phyloP scores from a whole-genome alignment of 2,888 invertebrate species.

The Thysanoteuthis rhombus region DNA sequence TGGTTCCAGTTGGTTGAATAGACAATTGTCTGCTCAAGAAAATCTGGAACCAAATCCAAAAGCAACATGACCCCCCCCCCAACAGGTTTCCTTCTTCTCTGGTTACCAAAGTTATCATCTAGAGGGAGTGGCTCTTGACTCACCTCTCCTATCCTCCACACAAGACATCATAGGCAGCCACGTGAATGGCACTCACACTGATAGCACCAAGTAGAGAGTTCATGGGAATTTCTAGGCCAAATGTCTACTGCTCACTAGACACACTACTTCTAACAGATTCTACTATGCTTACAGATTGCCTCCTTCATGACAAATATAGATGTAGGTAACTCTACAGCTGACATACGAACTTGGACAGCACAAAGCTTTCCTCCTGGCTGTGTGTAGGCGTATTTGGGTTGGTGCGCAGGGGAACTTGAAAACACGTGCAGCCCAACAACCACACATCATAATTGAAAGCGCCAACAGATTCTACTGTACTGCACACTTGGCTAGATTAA shows the following conservation, averaged over 20 bases:
- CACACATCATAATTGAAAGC: not conserved
- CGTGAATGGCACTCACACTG: slow-evolving; percentile 12
- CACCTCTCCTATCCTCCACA: not conserved
- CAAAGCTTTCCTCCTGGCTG: not conserved
- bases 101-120: not conserved
- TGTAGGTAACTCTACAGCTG: not conserved
- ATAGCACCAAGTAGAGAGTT: not conserved
- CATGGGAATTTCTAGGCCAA: not conserved
- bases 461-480: not conserved
- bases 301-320: slow-evolving; percentile 12
- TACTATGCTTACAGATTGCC: not conserved
- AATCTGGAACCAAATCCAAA: no score
- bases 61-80: no score
- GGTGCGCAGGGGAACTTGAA: not conserved
- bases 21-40: not conserved
- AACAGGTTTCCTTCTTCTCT: not conserved
- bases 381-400: slow-evolving; percentile 12
- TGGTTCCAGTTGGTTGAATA: not conserved
- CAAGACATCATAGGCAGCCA: not conserved
- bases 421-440: not conserved
- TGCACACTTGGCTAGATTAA: not conserved
- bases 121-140: slow-evolving; percentile 12
- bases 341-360: not conserved
- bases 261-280: not conserved
- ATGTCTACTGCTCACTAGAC: slow-evolving; percentile 12